Conservation (phyloP, 2,113 vertebrate genomes). For the Pluvialis apricaria region DNA sequence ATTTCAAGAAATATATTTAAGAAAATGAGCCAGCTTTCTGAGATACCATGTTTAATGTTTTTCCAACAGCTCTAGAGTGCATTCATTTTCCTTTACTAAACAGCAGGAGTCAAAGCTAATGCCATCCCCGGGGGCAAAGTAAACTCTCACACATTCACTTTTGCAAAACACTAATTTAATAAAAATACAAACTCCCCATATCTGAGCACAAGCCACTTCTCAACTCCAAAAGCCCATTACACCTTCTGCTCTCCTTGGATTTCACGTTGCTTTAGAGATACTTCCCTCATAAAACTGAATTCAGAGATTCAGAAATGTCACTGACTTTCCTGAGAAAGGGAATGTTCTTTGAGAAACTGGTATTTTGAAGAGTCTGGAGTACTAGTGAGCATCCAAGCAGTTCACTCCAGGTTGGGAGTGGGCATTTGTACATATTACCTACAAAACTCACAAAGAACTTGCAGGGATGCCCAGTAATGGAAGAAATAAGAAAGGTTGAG, state of each 20-base stretch:
- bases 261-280: not conserved
- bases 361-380: not conserved
- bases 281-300: not conserved
- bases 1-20: not conserved
- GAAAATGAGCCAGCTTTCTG: not conserved
- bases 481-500: not conserved
- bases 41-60: not conserved
- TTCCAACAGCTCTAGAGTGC: not conserved
- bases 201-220: not conserved
- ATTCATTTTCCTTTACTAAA: not conserved
- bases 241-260: not conserved
- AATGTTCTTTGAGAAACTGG: not conserved
- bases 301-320: not conserved
- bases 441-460: not conserved
- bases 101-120: not conserved
- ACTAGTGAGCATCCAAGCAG: not conserved
- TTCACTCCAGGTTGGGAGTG: not conserved
- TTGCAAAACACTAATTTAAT: slow-evolving; percentile 25
- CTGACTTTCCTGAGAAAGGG: not conserved
- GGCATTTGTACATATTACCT: not conserved
- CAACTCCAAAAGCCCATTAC: not conserved
- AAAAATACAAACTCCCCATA: not conserved
- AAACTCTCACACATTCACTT: slow-evolving; percentile 8
- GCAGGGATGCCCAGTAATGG: not conserved
- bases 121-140: not conserved